Conservation (phyloP, 2,888 invertebrate genomes). For the Neria commutata region DNA sequence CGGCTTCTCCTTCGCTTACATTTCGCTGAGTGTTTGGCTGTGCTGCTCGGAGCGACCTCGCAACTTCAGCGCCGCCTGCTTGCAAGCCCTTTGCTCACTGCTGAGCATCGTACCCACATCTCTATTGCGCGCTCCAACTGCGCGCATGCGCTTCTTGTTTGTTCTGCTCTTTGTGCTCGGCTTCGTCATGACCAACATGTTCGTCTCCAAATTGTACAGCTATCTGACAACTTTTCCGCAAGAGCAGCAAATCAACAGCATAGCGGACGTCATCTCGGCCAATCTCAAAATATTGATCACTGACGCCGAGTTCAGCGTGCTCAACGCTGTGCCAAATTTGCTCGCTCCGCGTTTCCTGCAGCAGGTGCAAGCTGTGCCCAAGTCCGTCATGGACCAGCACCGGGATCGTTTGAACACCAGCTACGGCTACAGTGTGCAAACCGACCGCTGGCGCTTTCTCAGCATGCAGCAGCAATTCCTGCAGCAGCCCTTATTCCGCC, state of each 20-base stretch:
- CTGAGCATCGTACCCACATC: slow-evolving; percentile 36
- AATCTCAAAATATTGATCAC: slow-evolving; percentile 40
- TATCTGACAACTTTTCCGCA: slow-evolving; percentile 41
- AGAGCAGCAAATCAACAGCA: slow-evolving; percentile 38
- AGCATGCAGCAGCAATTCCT: slow-evolving; percentile 44
- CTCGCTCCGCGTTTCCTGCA: slow-evolving; percentile 35
- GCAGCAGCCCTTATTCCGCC: slow-evolving; percentile 42
- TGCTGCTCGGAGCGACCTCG: slow-evolving; percentile 41
- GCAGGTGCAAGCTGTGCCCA: slow-evolving; percentile 32
- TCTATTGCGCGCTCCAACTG: slow-evolving; percentile 30
- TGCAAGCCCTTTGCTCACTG: slow-evolving; percentile 45
- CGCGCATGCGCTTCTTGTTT: slow-evolving; percentile 42
- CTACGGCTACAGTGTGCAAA: slow-evolving; percentile 43
- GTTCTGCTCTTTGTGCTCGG: slow-evolving; percentile 43
- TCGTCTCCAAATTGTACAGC: slow-evolving; percentile 47
- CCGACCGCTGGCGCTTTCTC: slow-evolving; percentile 52
- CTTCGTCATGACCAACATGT: slow-evolving; percentile 46
- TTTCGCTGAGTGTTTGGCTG: slow-evolving; percentile 41
- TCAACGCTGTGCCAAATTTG: slow-evolving; percentile 20
- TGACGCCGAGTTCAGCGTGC: slow-evolving; percentile 35
- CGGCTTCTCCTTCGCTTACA: slow-evolving; percentile 33
- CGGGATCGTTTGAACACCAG: slow-evolving; percentile 42
- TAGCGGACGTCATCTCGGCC: slow-evolving; percentile 44
- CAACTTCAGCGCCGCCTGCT: slow-evolving; percentile 38
- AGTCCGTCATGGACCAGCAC: slow-evolving; percentile 32